These are phyloP conservation scores for Galaxias olidus DNA, from an alignment of 2,797 vertebrate species.

Conservation along the genomic window DNA sequence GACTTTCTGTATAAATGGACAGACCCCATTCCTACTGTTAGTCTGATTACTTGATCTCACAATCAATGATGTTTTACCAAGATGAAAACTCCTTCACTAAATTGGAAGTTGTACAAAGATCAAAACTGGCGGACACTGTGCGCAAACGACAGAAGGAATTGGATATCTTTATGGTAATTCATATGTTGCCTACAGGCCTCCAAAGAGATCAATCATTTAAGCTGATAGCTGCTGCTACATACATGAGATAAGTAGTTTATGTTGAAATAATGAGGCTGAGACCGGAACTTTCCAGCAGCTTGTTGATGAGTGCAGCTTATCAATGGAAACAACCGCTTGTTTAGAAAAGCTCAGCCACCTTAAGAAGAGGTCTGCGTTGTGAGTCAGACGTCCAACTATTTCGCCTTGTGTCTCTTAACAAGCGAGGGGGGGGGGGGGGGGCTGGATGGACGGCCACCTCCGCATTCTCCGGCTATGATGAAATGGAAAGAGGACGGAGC, in stretches of 20 bases:
- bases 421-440: slow-evolving; percentile 22
- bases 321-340: slow-evolving; percentile 32
- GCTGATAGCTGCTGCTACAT: slow-evolving; percentile 13
- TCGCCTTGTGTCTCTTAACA: slow-evolving; percentile 28
- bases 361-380: slow-evolving; percentile 34
- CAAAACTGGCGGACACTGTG: too few species aligned
- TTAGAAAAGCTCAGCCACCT: slow-evolving; percentile 14
- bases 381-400: slow-evolving; percentile 50
- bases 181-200: not conserved
- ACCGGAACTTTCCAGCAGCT: slow-evolving; percentile 16
- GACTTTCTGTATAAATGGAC: too few species aligned
- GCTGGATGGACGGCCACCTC: slow-evolving; percentile 31
- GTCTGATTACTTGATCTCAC: too few species aligned
- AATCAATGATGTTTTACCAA: too few species aligned
- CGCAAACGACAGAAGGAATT: too few species aligned
- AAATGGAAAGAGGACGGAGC: slow-evolving; percentile 19
- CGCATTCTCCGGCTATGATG: slow-evolving; percentile 4
- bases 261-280: slow-evolving; percentile 21
- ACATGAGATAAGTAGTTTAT: slow-evolving; percentile 6
- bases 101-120: too few species aligned
- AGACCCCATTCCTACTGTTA: too few species aligned
- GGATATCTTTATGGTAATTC: too few species aligned
- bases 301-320: slow-evolving; percentile 21
- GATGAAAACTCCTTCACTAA: too few species aligned
- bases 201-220: slow-evolving; percentile 16